Evolutionary conservation across 1,140 invertebrate genomes (phyloP).

Genomic region (Ephestia elutella): DNA sequence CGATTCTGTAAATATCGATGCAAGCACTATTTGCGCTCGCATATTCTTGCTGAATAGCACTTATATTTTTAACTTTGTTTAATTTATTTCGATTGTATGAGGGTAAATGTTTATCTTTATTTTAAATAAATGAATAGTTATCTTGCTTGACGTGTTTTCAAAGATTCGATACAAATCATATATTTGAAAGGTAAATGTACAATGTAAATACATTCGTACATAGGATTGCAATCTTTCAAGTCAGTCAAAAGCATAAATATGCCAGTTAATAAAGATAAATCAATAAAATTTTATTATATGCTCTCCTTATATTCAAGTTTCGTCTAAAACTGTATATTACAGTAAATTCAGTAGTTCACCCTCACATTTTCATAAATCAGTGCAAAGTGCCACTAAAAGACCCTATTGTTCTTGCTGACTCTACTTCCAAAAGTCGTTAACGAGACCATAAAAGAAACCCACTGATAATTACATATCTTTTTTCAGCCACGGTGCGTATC

Average conservation of each 20-base stretch:
- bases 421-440: constrained; percentile 8
- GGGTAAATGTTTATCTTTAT: too few relatives aligned
- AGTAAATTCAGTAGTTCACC: neutral
- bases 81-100: neutral
- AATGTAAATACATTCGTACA: too few relatives aligned
- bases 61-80: neutral
- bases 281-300: neutral
- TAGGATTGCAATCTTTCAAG: too few relatives aligned
- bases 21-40: neutral
- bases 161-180: too few relatives aligned
- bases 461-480: constrained; percentile 14
- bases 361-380: constrained; percentile 1
- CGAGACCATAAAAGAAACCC: constrained; percentile 6
- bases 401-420: constrained; percentile 8
- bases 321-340: neutral
- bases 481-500: neutral
- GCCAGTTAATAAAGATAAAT: neutral
- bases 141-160: too few relatives aligned
- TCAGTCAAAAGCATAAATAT: too few relatives aligned
- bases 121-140: too few relatives aligned
- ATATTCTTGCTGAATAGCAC: neutral
- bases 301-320: neutral
- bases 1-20: constrained; percentile 2
- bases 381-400: constrained; percentile 4
- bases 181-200: too few relatives aligned